These are phyloP conservation scores for Linurgus olivaceus DNA, from an alignment of 2,797 vertebrate species.

Conservation along the genomic window DNA sequence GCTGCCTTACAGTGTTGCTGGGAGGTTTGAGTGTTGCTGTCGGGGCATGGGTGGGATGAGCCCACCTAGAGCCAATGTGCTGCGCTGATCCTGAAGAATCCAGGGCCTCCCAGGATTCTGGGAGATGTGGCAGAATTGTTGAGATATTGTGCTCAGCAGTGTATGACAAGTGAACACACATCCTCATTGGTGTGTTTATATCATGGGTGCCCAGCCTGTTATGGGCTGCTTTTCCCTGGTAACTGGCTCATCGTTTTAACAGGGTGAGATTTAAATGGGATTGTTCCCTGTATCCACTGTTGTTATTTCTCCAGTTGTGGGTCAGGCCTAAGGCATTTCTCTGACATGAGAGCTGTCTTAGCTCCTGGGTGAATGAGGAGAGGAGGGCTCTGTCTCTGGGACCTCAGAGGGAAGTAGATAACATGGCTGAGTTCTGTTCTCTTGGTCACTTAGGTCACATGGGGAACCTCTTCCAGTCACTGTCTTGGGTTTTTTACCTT, in stretches of 20 bases:
- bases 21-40: neutral
- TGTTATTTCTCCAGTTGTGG: neutral
- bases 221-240: neutral
- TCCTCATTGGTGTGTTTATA: neutral
- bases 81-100: neutral
- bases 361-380: neutral
- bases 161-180: too few relatives aligned
- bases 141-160: too few relatives aligned
- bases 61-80: neutral
- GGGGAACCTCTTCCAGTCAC: neutral
- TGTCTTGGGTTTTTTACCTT: neutral
- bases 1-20: neutral
- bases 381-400: neutral
- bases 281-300: neutral
- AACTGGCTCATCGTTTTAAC: neutral
- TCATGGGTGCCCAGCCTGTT: fast-evolving
- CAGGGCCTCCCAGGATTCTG: neutral
- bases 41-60: neutral
- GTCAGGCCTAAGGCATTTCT: neutral
- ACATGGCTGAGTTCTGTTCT: neutral
- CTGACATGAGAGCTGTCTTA: neutral
- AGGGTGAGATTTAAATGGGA: neutral
- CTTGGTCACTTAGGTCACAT: fast-evolving
- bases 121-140: too few relatives aligned
- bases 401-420: neutral